Evolutionary conservation across 2,888 invertebrate genomes (phyloP).

Genomic region (Thyatira batis): DNA sequence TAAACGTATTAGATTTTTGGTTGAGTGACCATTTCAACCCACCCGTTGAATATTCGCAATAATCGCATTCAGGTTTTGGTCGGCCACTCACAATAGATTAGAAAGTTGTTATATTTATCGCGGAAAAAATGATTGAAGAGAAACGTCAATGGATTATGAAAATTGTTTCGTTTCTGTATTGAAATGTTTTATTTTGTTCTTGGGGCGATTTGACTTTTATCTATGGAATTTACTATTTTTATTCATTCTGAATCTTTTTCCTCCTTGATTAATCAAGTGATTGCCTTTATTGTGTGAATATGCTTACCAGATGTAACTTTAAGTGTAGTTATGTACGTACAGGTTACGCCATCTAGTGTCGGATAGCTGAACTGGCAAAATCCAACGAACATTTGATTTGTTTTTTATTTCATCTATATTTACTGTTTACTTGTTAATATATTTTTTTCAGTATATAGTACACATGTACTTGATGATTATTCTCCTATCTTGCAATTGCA

Average conservation of each 20-base stretch:
- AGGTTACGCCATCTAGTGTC: not conserved
- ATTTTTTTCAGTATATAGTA: not conserved
- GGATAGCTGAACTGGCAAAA: not conserved
- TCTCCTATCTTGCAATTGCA: not conserved
- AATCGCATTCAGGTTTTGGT: slow-evolving; percentile 24
- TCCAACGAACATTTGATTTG: not conserved
- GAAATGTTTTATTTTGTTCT: not conserved
- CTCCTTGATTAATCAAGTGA: too few relatives aligned
- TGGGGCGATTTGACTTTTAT: too few relatives aligned
- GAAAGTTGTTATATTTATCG: slow-evolving; percentile 23
- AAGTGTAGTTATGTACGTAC: not conserved
- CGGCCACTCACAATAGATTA: slow-evolving; percentile 36
- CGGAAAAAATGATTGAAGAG: slow-evolving; percentile 21
- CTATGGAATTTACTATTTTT: too few relatives aligned
- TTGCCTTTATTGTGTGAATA: too few relatives aligned
- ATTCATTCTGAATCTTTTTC: too few relatives aligned
- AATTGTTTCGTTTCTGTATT: not conserved
- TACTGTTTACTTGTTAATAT: not conserved
- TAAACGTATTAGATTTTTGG: too few relatives aligned
- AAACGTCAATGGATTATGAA: slow-evolving; percentile 5
- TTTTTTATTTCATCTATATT: not conserved
- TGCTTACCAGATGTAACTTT: not conserved
- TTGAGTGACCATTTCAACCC: slow-evolving; percentile 29
- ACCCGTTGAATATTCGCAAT: slow-evolving; percentile 6
- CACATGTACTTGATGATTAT: not conserved